Evolutionary conservation across 2,797 vertebrate species (phyloP).

Genomic region (Meriones psammophilus): DNA sequence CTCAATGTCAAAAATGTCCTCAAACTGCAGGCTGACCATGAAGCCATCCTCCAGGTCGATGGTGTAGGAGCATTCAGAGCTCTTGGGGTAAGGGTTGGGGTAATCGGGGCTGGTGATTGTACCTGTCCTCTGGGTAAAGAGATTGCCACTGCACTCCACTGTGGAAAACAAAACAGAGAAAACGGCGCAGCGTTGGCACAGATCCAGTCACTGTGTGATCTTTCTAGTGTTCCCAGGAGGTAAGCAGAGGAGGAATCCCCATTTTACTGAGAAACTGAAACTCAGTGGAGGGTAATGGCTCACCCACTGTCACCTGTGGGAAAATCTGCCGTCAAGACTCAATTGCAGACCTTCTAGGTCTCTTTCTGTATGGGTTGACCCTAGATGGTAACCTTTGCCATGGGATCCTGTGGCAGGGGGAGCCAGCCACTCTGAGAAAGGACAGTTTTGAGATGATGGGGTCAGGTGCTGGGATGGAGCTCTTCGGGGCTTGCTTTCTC

Average conservation of each 20-base stretch:
- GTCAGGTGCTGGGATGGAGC: background rate
- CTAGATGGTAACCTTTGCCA: too few relatives aligned
- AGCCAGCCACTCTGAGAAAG: background rate
- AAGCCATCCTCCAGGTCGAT: constrained; percentile 94
- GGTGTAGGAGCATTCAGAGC: constrained; percentile 93
- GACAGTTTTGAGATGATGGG: background rate
- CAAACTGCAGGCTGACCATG: constrained; percentile 93
- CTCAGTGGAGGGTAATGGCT: background rate
- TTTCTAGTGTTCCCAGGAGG: background rate
- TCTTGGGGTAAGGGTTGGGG: constrained; percentile 95
- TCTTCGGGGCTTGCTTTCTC: background rate
- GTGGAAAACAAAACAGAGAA: constrained; percentile 78
- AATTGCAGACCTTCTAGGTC: background rate
- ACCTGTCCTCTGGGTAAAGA: constrained; percentile 93
- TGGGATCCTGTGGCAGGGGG: background rate
- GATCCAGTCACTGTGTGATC: background rate
- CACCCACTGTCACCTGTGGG: background rate
- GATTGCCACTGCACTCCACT: constrained; percentile 96
- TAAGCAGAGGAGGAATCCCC: background rate
- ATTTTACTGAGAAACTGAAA: constrained; percentile 4
- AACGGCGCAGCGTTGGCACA: background rate
- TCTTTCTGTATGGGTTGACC: background rate
- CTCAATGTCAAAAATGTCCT: constrained; percentile 94
- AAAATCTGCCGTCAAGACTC: background rate
- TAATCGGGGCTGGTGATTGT: constrained; percentile 93